A percentile compares a stretch with the other conserved stretches of the same genome.
These are phyloP conservation scores for Chymomyza fuscimana DNA, from an alignment of 2,888 invertebrate species.

Conservation along the genomic window DNA sequence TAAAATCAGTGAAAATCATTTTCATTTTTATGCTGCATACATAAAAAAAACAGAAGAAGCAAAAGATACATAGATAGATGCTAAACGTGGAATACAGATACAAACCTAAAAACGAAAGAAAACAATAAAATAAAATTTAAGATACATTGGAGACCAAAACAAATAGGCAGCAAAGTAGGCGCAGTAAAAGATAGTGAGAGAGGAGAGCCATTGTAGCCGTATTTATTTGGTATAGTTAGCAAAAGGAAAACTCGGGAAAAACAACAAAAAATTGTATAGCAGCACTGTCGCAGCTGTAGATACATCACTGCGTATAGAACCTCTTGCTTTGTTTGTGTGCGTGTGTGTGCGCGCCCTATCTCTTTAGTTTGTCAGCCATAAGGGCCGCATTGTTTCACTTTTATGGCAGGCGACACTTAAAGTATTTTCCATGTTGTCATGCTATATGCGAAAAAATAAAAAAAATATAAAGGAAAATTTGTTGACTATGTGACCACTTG, in stretches of 20 bases:
- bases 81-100: not conserved
- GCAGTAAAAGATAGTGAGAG: slow-evolving; percentile 23
- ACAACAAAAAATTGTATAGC: not conserved
- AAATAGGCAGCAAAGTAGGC: slow-evolving; percentile 67
- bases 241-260: slow-evolving; percentile 19
- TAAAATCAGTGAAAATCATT: slow-evolving; percentile 67
- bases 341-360: slow-evolving; percentile 18
- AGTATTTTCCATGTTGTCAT: slow-evolving; percentile 59
- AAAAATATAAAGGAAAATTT: slow-evolving; percentile 27
- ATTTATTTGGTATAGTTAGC: slow-evolving; percentile 13
- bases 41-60: slow-evolving; percentile 19
- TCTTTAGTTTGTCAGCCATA: slow-evolving; percentile 21
- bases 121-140: slow-evolving; percentile 75
- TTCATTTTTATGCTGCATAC: slow-evolving; percentile 49
- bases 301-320: slow-evolving; percentile 3
- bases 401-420: slow-evolving; percentile 53
- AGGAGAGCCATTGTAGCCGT: too few relatives aligned
- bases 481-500: slow-evolving; percentile 33
- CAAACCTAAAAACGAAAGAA: slow-evolving; percentile 36
- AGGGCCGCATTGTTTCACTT: slow-evolving; percentile 23
- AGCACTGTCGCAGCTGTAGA: slow-evolving; percentile 64
- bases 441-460: slow-evolving; percentile 32
- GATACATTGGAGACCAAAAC: slow-evolving; percentile 74
- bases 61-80: not conserved
- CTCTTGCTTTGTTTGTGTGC: slow-evolving; percentile 11